Conservation (phyloP, 2,113 vertebrate genomes). For the Narcine bancroftii region DNA sequence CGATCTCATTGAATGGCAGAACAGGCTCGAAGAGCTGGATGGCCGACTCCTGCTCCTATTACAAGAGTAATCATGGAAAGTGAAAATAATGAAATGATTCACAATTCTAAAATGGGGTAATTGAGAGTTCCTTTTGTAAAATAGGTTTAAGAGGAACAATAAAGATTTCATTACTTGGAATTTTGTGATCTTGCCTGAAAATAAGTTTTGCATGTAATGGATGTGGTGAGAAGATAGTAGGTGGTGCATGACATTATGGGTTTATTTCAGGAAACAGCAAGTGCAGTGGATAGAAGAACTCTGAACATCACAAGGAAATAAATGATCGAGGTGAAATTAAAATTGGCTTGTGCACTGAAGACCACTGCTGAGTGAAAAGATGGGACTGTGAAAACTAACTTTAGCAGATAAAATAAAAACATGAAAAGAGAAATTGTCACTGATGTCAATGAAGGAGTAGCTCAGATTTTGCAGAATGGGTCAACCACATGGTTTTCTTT, state of each 20-base stretch:
- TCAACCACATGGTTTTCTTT: not conserved
- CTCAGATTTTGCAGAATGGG: not conserved
- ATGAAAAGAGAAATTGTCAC: not conserved
- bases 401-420: not conserved
- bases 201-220: not conserved
- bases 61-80: not conserved
- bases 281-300: not conserved
- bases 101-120: not conserved
- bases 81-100: not conserved
- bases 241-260: not conserved
- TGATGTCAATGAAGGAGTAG: not conserved
- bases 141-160: not conserved
- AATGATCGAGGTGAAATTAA: not conserved
- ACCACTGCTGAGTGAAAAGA: not conserved
- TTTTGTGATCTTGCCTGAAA: not conserved
- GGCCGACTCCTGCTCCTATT: not conserved
- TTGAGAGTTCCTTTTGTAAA: not conserved
- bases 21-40: too few species aligned
- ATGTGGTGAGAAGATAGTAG: not conserved
- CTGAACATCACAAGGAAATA: not conserved
- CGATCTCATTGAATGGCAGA: too few species aligned
- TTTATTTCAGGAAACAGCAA: not conserved
- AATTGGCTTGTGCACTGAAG: not conserved
- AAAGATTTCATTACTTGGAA: not conserved
- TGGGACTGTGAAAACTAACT: not conserved